Conservation (phyloP, 2,113 vertebrate species). For the Barnardius zonarius region DNA sequence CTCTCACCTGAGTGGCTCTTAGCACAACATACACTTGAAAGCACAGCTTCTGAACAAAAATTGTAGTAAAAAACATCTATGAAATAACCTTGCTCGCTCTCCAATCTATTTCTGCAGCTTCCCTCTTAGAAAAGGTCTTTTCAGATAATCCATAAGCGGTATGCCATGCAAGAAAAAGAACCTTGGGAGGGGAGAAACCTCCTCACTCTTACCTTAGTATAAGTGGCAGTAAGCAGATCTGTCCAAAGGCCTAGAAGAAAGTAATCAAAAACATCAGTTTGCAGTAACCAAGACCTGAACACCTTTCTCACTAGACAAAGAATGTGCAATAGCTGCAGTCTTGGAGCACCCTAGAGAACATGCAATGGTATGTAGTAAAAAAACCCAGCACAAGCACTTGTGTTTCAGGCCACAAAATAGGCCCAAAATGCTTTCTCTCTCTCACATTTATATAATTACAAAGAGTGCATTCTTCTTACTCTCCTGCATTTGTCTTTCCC, state of each 20-base stretch:
- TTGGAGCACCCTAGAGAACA: not conserved
- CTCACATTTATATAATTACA: not conserved
- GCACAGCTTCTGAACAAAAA: not conserved
- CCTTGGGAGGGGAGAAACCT: not conserved
- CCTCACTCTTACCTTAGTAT: slow-evolving; percentile 47
- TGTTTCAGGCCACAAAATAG: not conserved
- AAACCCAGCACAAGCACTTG: not conserved
- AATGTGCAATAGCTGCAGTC: not conserved
- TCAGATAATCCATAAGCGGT: not conserved
- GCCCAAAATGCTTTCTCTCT: not conserved
- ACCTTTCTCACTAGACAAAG: not conserved
- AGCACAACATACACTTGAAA: not conserved
- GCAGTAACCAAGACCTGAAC: not conserved
- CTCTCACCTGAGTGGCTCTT: not conserved
- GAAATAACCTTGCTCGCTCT: not conserved
- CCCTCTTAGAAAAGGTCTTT: not conserved
- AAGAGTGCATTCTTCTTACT: not conserved
- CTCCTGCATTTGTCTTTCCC: not conserved
- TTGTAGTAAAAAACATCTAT: not conserved
- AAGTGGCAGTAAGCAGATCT: slow-evolving; percentile 42
- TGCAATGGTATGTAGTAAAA: not conserved
- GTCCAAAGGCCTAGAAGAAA: slow-evolving; percentile 61
- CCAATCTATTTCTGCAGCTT: not conserved
- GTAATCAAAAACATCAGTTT: not conserved
- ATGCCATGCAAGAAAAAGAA: not conserved